Percentiles rank a stretch among this genome's conserved stretches.
These are phyloP conservation scores for Psilanteris sp. DNA, from an alignment of 1,140 invertebrate genomes.

Conservation along the genomic window DNA sequence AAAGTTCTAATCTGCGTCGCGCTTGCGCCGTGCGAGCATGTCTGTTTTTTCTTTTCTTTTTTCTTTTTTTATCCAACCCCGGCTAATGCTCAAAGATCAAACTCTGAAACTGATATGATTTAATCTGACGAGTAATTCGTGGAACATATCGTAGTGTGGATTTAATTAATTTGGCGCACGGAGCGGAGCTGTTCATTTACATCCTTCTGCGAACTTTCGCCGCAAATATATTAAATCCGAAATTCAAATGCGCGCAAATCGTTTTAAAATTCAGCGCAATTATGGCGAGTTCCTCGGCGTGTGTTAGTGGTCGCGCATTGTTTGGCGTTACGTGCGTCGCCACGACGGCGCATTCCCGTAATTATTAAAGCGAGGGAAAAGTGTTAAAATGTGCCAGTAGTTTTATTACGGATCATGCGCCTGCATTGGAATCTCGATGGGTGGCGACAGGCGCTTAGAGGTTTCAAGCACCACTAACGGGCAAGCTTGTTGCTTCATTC, in stretches of 20 bases:
- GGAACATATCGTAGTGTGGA: background rate
- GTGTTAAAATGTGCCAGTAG: constrained; percentile 57
- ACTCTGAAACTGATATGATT: constrained; percentile 7
- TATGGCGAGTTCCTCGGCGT: constrained; percentile 2
- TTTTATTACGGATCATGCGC: constrained; percentile 51
- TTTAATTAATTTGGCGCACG: constrained; percentile 21
- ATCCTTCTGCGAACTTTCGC: constrained; percentile 13
- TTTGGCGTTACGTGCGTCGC: constrained; percentile 1
- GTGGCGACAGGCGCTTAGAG: constrained; percentile 62
- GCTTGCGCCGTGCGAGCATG: no score
- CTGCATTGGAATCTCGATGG: constrained; percentile 55
- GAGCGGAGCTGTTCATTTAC: constrained; percentile 9
- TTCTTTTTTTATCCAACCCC: no score
- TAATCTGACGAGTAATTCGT: constrained; percentile 13
- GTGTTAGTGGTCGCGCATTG: constrained; percentile 14
- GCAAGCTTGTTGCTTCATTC: constrained; percentile 64
- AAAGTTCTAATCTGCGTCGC: no score
- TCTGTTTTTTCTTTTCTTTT: no score
- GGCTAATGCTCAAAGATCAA: no score
- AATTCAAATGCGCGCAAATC: constrained; percentile 9
- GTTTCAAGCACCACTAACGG: constrained; percentile 64
- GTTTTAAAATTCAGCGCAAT: constrained; percentile 12
- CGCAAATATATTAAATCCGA: background rate
- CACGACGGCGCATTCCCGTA: constrained; percentile 47
- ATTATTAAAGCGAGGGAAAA: constrained; percentile 59